A percentile compares a stretch with the other conserved stretches of the same genome.
Conservation (phyloP, 2,113 vertebrate species). For the Pangasianodon gigas region DNA sequence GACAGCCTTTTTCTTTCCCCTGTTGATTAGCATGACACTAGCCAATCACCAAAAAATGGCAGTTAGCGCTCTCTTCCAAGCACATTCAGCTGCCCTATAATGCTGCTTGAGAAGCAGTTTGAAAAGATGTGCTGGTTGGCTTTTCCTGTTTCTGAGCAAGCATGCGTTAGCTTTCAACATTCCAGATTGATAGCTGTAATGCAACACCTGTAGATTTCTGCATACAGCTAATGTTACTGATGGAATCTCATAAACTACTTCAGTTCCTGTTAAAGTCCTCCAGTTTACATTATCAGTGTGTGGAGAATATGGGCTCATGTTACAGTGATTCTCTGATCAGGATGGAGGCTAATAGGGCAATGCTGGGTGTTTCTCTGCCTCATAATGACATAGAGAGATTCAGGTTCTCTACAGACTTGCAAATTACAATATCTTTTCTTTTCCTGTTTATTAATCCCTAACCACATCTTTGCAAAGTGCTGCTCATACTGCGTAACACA, state of each 20-base stretch:
- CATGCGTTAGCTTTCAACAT: constrained; percentile 73
- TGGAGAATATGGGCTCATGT: not conserved
- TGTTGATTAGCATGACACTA: not conserved
- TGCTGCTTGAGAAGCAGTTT: not conserved
- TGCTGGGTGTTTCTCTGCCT: constrained; percentile 67
- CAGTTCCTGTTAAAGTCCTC: not conserved
- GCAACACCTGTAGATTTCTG: constrained; percentile 70
- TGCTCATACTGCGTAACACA: not conserved
- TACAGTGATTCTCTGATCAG: constrained; percentile 62
- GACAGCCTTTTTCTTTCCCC: not conserved
- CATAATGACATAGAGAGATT: constrained; percentile 67
- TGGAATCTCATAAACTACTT: not conserved
- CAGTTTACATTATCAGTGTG: not conserved
- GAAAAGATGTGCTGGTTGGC: not conserved
- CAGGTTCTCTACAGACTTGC: constrained; percentile 37
- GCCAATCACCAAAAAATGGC: not conserved
- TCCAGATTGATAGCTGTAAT: constrained; percentile 65
- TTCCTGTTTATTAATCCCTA: not conserved
- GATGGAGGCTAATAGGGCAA: constrained; percentile 68
- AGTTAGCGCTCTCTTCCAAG: not conserved
- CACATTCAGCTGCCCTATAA: not conserved
- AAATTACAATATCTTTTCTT: not conserved
- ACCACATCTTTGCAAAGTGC: not conserved
- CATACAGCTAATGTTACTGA: constrained; percentile 71
- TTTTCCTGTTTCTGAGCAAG: constrained; percentile 68